Evolutionary conservation across 2,797 vertebrate genomes (phyloP).

Genomic region (Psittacula derbiana): DNA sequence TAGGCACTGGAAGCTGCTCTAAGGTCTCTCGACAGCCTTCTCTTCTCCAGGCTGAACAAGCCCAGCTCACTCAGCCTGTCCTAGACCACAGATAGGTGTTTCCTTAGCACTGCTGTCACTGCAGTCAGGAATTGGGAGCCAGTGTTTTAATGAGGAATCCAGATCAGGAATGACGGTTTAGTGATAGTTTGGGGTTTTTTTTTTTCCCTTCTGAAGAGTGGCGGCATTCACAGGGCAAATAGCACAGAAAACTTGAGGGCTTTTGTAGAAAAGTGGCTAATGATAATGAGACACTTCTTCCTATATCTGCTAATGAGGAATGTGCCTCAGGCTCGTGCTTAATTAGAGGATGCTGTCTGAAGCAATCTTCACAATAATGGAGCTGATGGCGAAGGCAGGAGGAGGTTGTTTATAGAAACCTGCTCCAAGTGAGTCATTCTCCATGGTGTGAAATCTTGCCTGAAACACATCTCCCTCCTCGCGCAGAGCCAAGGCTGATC

Average conservation of each 20-base stretch:
- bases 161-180: background rate
- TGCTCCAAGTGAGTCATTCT: constrained; percentile 8
- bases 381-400: background rate
- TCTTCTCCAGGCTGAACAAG: background rate
- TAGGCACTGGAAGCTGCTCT: background rate
- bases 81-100: background rate
- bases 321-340: background rate
- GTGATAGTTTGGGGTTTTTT: background rate
- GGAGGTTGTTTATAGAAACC: constrained; percentile 40
- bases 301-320: background rate
- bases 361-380: background rate
- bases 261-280: background rate
- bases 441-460: background rate
- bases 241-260: background rate
- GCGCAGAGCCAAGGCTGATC: background rate
- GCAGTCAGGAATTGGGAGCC: background rate
- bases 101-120: background rate
- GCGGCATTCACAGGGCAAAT: background rate
- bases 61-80: background rate
- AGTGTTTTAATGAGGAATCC: background rate
- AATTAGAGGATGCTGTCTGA: background rate
- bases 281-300: background rate
- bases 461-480: background rate
- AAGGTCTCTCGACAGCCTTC: background rate
- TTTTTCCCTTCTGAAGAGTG: background rate